A percentile compares a stretch with the other conserved stretches of the same genome.
Conservation (phyloP, 2,888 invertebrate species). For the Rhagonycha fulva region DNA sequence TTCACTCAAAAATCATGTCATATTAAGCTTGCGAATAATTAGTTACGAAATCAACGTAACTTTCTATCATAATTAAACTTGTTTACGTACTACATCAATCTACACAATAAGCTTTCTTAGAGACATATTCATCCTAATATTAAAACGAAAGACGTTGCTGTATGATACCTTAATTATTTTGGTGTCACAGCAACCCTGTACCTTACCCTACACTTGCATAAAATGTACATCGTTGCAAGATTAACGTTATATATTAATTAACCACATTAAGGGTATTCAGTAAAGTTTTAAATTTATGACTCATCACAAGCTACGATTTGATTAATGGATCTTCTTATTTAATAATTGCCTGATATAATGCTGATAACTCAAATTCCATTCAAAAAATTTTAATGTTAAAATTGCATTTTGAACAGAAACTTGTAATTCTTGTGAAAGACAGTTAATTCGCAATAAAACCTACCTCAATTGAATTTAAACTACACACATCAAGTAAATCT, state of each 20-base stretch:
- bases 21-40: constrained; percentile 9
- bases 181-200: constrained; percentile 5
- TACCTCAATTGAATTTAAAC: not conserved
- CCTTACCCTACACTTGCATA: not conserved
- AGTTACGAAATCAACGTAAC: constrained; percentile 14
- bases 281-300: not conserved
- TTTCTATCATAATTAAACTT: constrained; percentile 20
- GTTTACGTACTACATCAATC: constrained; percentile 20
- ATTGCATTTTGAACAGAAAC: not conserved
- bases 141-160: constrained; percentile 5
- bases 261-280: not conserved
- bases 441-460: not conserved
- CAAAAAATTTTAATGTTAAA: not conserved
- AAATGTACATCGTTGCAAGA: not conserved
- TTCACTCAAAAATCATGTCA: not conserved
- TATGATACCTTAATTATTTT: constrained; percentile 19
- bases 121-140: constrained; percentile 18
- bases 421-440: not conserved
- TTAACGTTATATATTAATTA: not conserved
- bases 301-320: not conserved
- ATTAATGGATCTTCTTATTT: not conserved
- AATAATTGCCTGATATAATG: not conserved
- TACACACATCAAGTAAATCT: not conserved
- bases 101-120: constrained; percentile 14
- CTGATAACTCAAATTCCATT: not conserved